Evolutionary conservation across 1,140 invertebrate genomes (phyloP).

Genomic region (Stegodyphus dumicola): DNA sequence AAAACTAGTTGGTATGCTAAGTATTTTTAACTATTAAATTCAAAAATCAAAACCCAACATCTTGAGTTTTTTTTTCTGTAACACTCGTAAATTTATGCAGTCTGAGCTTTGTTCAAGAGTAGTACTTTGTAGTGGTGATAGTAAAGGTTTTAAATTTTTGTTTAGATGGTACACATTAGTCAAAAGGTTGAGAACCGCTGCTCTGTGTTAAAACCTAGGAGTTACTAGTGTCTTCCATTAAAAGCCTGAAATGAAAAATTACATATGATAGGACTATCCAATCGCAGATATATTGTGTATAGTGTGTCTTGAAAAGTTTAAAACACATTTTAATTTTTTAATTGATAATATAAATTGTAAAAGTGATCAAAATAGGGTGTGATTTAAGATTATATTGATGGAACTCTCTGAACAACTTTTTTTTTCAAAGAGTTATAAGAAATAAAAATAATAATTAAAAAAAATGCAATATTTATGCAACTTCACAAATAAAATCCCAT

Average conservation of each 20-base stretch:
- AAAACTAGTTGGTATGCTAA: too few species aligned
- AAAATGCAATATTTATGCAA: not conserved
- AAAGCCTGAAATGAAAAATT: not conserved
- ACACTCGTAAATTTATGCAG: too few species aligned
- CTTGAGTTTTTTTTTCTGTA: too few species aligned
- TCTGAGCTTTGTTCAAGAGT: too few species aligned
- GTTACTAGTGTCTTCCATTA: not conserved
- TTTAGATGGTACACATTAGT: too few species aligned
- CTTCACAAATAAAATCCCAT: not conserved
- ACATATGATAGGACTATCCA: not conserved
- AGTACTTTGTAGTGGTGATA: too few species aligned
- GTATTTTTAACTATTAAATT: too few species aligned
- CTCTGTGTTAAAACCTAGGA: not conserved
- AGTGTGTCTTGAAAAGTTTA: not conserved
- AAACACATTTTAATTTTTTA: conserved; percentile 6
- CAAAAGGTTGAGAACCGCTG: too few species aligned
- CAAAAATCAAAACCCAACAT: too few species aligned
- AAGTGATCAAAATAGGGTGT: conserved; percentile 12
- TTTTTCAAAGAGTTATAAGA: not conserved
- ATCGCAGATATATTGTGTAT: not conserved
- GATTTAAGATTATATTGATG: conserved; percentile 5
- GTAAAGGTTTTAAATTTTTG: too few species aligned
- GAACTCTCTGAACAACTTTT: not conserved
- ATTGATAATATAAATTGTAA: conserved; percentile 9
- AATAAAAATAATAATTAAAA: not conserved